Evolutionary conservation across 2,797 vertebrate genomes (phyloP), one percentile per base, ranked within the genome.

Genomic region (Cyclura pinguis): DNA sequence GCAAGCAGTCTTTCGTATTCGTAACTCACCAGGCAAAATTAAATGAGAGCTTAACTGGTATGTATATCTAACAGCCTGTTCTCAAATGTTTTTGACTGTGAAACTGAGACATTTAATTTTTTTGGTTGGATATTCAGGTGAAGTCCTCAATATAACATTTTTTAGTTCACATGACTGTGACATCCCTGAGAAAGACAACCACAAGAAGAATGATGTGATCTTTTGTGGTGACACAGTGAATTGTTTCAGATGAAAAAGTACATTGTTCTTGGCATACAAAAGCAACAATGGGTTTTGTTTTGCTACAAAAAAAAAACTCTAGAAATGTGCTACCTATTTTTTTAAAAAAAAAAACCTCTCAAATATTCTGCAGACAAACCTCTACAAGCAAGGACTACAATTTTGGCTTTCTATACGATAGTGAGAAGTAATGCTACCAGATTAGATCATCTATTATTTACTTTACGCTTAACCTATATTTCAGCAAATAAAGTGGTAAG

Each of bases 401-500:
- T 6, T 24, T 10, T 32, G 8, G n/a, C 35, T 84, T 81, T 82
- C 3, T 55, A 55, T 77, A 67, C 42, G 42, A 57, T 67, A 76
- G 50, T 32, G 14, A 35, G 16, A n/a, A 59, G 24, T 38, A 69
- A 47, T 0, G 6, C 6, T 84, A 76, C 62, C 9, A 3, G 14
- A 13, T 82, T 82, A 50, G 72, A 24, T 84, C 29, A 24, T 78
- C 13, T 76, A 35, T 69, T 83, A 87, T 59, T 91, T 87, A 52
- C 35, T 69, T 35, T 55, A 55, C 47, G 20, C 2, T 47, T 77
- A 87, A 32, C 47, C 57, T 83, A 20, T 80, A 27, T 57, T 87
- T 90, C 57, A 90, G 72, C 57, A 82, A 87, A 76, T 55, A 52
- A 87, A 87, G 80, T 10, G 59, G 84, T 87, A 91, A 87, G 50